Conservation (phyloP, 2,888 invertebrate genomes). For the Dexiosoma caninum region DNA sequence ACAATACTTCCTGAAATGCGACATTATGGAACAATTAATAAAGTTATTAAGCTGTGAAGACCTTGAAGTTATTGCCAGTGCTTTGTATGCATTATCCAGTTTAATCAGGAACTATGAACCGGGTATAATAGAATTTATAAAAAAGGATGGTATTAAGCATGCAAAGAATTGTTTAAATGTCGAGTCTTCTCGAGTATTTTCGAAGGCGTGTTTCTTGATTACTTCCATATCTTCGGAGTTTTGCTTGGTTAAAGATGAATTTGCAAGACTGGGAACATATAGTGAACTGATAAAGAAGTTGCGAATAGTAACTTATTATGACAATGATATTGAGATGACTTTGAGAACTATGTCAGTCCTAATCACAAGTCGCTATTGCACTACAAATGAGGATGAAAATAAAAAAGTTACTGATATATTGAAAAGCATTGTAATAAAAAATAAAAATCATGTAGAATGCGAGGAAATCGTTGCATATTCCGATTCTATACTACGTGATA, state of each 20-base stretch:
- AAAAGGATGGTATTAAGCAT: slow-evolving; percentile 83
- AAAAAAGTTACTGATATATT: slow-evolving; percentile 3
- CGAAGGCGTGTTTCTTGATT: slow-evolving; percentile 87
- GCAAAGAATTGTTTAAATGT: slow-evolving; percentile 81
- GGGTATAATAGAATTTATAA: slow-evolving; percentile 81
- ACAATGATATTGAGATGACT: slow-evolving; percentile 65
- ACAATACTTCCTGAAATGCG: slow-evolving; percentile 82
- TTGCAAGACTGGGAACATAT: slow-evolving; percentile 65
- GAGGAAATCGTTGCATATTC: slow-evolving; percentile 60
- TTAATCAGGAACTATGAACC: slow-evolving; percentile 82
- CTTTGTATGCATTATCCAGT: slow-evolving; percentile 89
- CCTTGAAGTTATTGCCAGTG: slow-evolving; percentile 82
- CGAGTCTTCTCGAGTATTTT: slow-evolving; percentile 80
- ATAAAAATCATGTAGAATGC: slow-evolving; percentile 58
- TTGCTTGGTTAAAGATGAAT: slow-evolving; percentile 79
- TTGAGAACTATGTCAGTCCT: slow-evolving; percentile 66
- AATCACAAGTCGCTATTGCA: slow-evolving; percentile 48
- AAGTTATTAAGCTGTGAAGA: slow-evolving; percentile 77
- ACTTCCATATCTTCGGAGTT: slow-evolving; percentile 80
- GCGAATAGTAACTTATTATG: slow-evolving; percentile 61
- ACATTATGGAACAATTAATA: slow-evolving; percentile 82
- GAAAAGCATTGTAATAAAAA: slow-evolving; percentile 11
- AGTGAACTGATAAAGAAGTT: slow-evolving; percentile 61
- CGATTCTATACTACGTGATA: not conserved
- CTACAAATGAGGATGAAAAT: not conserved